Conservation (phyloP, 2,888 invertebrate genomes). For the Cerceris ruficornis region DNA sequence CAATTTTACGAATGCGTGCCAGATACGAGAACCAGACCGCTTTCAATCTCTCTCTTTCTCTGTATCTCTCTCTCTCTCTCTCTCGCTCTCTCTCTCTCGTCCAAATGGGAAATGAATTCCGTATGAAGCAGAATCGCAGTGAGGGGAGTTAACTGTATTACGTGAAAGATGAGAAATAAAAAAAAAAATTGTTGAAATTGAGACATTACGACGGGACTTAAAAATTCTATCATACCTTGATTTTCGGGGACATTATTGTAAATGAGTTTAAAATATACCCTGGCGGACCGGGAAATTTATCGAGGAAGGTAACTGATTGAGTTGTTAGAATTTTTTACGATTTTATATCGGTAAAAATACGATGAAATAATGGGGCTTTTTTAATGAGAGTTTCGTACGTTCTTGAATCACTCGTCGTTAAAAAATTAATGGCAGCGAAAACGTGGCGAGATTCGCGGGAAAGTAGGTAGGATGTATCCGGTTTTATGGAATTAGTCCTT, state of each 20-base stretch:
- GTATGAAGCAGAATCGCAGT: neutral
- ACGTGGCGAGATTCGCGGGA: no score
- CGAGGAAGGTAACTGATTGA: no score
- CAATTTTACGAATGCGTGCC: slow-evolving; percentile 12
- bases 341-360: no score
- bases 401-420: neutral
- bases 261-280: neutral
- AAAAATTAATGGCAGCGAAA: neutral
- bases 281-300: neutral
- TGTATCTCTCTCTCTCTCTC: neutral
- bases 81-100: neutral
- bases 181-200: neutral
- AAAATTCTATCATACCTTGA: slow-evolving; percentile 5
- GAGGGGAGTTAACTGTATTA: neutral
- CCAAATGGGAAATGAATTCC: slow-evolving; percentile 24
- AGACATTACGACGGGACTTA: slow-evolving; percentile 5
- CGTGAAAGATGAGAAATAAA: neutral
- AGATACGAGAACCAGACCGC: neutral
- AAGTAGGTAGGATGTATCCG: slow-evolving; percentile 15
- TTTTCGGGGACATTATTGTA: no score
- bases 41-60: no score
- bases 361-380: no score
- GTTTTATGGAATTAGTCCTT: slow-evolving; percentile 46
- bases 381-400: neutral
- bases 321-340: no score